A percentile compares a stretch with the other conserved stretches of the same genome.
phyloP scores from a whole-genome alignment of 1,140 invertebrate genomes.

The Drosophila sechellia region DNA sequence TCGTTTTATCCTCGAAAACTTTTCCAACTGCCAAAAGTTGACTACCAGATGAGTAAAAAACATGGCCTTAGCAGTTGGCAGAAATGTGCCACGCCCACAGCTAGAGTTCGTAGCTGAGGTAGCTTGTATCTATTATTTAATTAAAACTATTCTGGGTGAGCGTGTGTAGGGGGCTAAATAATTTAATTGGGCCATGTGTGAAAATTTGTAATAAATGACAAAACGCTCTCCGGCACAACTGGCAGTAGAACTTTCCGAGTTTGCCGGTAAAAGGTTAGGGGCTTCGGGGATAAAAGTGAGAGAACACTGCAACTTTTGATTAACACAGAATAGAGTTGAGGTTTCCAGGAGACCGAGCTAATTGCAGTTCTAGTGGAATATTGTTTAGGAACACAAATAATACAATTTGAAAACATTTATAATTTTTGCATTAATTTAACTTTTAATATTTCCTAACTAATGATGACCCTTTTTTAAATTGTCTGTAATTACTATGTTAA shows the following conservation, averaged over 20 bases:
- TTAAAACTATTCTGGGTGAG: constrained; percentile 63
- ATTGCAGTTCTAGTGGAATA: constrained; percentile 36
- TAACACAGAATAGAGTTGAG: constrained; percentile 54
- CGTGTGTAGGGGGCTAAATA: constrained; percentile 60
- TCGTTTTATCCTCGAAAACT: constrained; percentile 54
- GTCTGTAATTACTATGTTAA: background rate
- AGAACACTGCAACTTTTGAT: constrained; percentile 59
- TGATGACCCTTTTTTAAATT: background rate
- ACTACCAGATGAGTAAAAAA: constrained; percentile 17
- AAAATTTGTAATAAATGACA: constrained; percentile 70
- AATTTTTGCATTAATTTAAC: background rate
- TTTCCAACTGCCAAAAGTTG: constrained; percentile 39
- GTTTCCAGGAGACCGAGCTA: constrained; percentile 43
- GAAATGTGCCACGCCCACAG: constrained; percentile 44
- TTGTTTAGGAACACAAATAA: constrained; percentile 4
- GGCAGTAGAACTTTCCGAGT: constrained; percentile 29
- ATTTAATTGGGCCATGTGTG: constrained; percentile 76
- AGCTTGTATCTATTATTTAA: constrained; percentile 69
- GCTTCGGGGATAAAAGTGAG: constrained; percentile 6
- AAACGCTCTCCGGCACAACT: constrained; percentile 35
- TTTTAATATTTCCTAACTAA: background rate
- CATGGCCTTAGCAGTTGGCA: constrained; percentile 4
- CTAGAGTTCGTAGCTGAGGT: constrained; percentile 10
- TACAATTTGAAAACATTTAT: background rate
- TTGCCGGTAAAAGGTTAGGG: constrained; percentile 1